phyloP scores from a whole-genome alignment of 2,797 vertebrate genomes.

The Crenuchus spilurus region DNA sequence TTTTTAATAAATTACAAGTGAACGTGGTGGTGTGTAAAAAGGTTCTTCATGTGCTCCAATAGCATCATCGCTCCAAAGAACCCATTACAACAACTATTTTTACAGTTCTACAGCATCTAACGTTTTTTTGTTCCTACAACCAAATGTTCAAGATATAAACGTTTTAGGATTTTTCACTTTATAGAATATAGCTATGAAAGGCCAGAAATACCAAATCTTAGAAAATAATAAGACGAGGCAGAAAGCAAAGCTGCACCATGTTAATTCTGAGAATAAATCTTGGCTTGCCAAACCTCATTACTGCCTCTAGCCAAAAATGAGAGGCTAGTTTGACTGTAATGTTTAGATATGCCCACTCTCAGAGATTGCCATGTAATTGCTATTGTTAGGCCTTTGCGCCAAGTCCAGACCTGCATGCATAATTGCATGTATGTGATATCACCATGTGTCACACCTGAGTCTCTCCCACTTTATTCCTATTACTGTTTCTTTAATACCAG shows the following conservation, averaged over 20 bases:
- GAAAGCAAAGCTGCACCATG: constrained; percentile 11
- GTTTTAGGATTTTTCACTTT: no score
- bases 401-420: not conserved
- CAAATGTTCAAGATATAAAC: no score
- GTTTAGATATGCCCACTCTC: constrained; percentile 38
- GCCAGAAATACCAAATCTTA: constrained; percentile 7
- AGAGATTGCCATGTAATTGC: constrained; percentile 64
- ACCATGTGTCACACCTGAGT: not conserved
- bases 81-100: no score
- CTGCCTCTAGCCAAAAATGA: constrained; percentile 18
- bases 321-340: constrained; percentile 22
- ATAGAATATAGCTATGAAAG: no score
- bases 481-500: constrained; percentile 43
- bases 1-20: no score
- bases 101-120: no score
- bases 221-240: no score
- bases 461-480: constrained; percentile 29
- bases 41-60: no score
- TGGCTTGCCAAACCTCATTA: constrained; percentile 51
- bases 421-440: not conserved
- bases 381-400: constrained; percentile 32
- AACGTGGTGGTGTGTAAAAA: no score
- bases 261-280: constrained; percentile 24
- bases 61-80: no score
- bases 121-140: no score